Evolutionary conservation across 2,113 vertebrate species (phyloP).

Genomic region (Anthoscopus minutus): DNA sequence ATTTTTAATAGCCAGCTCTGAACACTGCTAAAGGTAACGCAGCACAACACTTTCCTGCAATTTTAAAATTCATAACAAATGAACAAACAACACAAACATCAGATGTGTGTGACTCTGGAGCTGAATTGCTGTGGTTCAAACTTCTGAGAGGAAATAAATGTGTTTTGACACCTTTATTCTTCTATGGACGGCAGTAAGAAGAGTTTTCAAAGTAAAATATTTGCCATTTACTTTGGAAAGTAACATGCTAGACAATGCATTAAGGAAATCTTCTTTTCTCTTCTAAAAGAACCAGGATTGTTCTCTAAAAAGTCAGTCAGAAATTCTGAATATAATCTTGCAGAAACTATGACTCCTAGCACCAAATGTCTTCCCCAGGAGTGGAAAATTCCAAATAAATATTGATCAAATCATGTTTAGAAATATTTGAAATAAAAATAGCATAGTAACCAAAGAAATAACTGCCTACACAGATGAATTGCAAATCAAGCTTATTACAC

Average conservation of each 20-base stretch:
- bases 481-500: neutral
- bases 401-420: neutral
- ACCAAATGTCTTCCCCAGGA: neutral
- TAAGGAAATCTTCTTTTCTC: neutral
- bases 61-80: neutral
- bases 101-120: neutral
- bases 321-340: neutral
- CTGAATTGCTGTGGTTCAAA: neutral
- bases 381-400: neutral
- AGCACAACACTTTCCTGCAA: neutral
- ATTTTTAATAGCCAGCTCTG: neutral
- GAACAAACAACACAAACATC: neutral
- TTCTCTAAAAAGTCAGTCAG: neutral
- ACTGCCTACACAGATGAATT: neutral
- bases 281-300: neutral
- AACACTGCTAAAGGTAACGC: neutral
- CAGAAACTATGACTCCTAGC: neutral
- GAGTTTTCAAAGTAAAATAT: neutral
- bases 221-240: neutral
- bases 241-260: neutral
- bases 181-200: neutral
- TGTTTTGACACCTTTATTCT: neutral
- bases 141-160: neutral
- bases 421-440: neutral
- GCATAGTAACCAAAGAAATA: neutral